Evolutionary conservation across 2,888 invertebrate species (phyloP).

Genomic region (Tuta absoluta): DNA sequence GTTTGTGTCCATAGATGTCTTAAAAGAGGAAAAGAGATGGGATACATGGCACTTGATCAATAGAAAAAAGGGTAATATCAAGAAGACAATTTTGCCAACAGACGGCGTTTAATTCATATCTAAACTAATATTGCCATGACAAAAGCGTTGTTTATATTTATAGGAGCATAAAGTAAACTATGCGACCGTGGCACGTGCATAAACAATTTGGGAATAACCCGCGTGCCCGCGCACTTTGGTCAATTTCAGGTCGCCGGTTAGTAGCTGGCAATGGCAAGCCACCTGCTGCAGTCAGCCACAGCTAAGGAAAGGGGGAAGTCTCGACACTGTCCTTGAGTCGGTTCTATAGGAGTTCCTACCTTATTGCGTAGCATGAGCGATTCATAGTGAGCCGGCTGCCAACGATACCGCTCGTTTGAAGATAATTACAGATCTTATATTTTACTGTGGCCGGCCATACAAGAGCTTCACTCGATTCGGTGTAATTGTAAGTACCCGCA

Average conservation of each 20-base stretch:
- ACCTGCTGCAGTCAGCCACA: neutral
- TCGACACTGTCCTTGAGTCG: no score
- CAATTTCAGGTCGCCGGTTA: conserved; percentile 15
- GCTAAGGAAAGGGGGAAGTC: no score
- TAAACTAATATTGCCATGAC: neutral
- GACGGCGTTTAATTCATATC: neutral
- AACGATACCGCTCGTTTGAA: neutral
- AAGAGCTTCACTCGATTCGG: neutral
- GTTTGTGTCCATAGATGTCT: no score
- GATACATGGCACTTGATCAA: no score
- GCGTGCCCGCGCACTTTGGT: conserved; percentile 8
- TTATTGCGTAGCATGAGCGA: neutral
- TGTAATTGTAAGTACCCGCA: neutral
- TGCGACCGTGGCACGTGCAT: neutral
- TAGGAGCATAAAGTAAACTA: conserved; percentile 2
- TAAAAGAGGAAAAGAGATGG: no score
- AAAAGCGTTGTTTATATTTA: neutral
- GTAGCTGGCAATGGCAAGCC: neutral
- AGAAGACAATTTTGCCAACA: no score
- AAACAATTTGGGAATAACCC: conserved; percentile 12
- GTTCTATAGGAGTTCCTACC: no score
- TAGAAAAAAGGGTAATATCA: no score
- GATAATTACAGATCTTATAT: neutral
- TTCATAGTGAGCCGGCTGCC: neutral
- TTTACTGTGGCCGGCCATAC: neutral